These are phyloP conservation scores for Triplophysa siluroides DNA, from an alignment of 2,113 vertebrate species.

Conservation along the genomic window DNA sequence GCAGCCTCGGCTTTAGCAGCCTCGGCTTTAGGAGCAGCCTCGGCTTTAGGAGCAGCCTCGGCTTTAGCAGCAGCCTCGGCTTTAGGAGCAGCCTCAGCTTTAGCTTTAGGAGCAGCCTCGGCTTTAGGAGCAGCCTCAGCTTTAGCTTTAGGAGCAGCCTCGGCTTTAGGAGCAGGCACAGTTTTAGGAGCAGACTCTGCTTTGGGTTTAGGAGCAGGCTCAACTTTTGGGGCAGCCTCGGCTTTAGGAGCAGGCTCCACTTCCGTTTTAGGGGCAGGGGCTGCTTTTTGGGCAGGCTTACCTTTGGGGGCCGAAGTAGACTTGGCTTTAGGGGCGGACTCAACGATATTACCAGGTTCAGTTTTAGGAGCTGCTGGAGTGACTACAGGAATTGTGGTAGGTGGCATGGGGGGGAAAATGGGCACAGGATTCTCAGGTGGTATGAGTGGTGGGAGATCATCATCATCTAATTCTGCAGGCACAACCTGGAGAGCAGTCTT, in stretches of 20 bases:
- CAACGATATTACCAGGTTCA: neutral
- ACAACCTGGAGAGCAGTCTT: constrained; percentile 55
- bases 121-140: constrained; percentile 46
- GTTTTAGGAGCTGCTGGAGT: neutral
- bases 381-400: neutral
- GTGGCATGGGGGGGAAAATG: constrained; percentile 61
- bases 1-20: neutral
- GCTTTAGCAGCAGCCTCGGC: constrained; percentile 52
- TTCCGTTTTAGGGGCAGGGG: too few relatives aligned
- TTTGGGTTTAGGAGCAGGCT: neutral
- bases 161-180: neutral
- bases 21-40: neutral
- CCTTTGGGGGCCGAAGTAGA: neutral
- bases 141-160: neutral
- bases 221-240: neutral
- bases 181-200: neutral
- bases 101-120: constrained; percentile 63
- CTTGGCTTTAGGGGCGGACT: neutral
- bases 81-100: constrained; percentile 10
- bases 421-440: constrained; percentile 79
- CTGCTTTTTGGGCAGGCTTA: neutral
- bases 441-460: constrained; percentile 92
- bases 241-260: too few relatives aligned
- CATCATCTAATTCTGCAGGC: constrained; percentile 65
- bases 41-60: too few relatives aligned